Conservation (phyloP, 2,113 vertebrate genomes). For the Ia io region DNA sequence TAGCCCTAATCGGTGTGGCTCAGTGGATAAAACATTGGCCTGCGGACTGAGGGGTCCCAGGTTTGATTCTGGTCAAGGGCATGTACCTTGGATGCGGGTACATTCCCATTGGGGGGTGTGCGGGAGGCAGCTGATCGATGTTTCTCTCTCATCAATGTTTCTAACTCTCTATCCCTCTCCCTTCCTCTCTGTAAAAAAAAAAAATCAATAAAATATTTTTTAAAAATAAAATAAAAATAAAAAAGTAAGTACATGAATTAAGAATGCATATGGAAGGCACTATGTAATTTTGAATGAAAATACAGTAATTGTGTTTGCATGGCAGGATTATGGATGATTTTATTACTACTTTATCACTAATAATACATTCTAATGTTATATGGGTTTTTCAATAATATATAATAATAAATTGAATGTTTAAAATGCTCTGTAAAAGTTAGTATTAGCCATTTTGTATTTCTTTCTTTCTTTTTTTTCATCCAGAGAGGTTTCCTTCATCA, state of each 20-base stretch:
- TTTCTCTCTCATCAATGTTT: too few relatives aligned
- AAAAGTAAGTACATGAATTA: neutral
- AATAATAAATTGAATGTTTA: neutral
- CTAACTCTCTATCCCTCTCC: too few relatives aligned
- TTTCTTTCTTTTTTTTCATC: neutral
- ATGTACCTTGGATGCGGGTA: too few relatives aligned
- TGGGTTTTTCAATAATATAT: constrained; percentile 9
- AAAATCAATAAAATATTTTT: too few relatives aligned
- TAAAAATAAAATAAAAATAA: too few relatives aligned
- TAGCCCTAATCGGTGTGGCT: neutral
- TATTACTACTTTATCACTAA: constrained; percentile 27
- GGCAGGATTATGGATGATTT: constrained; percentile 30
- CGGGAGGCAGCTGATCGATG: too few relatives aligned
- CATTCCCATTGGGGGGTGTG: too few relatives aligned
- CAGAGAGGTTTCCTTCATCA: neutral
- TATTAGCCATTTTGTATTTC: constrained; percentile 3
- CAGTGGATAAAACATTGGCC: too few relatives aligned
- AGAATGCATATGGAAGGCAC: neutral
- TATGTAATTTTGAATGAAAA: constrained; percentile 46
- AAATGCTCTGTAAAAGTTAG: neutral
- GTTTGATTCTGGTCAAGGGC: too few relatives aligned
- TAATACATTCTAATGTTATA: constrained; percentile 4
- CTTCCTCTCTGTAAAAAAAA: too few relatives aligned
- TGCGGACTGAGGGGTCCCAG: too few relatives aligned
- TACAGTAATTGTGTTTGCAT: constrained; percentile 33